Base-by-base conservation (phyloP, 1,140 invertebrate genomes). In the Galleria mellonella region DNA sequence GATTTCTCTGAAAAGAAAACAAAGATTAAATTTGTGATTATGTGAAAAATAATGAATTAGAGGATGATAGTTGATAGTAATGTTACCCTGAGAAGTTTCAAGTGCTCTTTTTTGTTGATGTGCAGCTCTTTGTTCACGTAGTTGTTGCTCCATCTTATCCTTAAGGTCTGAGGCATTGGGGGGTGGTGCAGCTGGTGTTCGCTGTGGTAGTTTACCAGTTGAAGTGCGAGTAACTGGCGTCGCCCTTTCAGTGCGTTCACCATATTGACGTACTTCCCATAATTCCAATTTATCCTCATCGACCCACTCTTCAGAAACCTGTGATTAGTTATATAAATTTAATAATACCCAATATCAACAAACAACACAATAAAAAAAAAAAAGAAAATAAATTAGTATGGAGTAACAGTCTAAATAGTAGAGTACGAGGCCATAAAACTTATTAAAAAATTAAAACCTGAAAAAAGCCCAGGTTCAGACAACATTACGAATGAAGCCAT, bases 261-360 rank as follows among this genome's bases (percentile, higher is more conserved):
- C 95, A 81, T 97, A 99, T 56, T 95, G 94, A 69, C 96, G 96
- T 31, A 99, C 98, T 87, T 99, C 97, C 97, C 97, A 99, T 0
- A 99, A 72, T 75, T 99, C 97, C 12, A 99, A 81, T 67, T 96
- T 95, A 62, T 98, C 96, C 83, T 99, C 97, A 49, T 97, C 95
- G 0, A 98, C 93, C 97, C 97, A 99, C 69, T 95, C 93, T 82
- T 99, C 97, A 4, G 92, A 92, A 5, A 97, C 94, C 81, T 84
- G 41, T 15, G 43, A 23, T 23, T 23, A 3, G 6, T 23, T 23
- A 23, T 23, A 3, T 6, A 23, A 23, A 3, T 23, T 23, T 23
- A 23, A 2, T 23, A 23, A 3, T 23, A 23, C 17, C 6, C 6
- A 3, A 23, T 23, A 3, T 23, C 2, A 23, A 23, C 17, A 2